Evolutionary conservation across 1,140 invertebrate species (phyloP), one percentile per base, ranked within the genome.

Genomic region (Saccostrea echinata): DNA sequence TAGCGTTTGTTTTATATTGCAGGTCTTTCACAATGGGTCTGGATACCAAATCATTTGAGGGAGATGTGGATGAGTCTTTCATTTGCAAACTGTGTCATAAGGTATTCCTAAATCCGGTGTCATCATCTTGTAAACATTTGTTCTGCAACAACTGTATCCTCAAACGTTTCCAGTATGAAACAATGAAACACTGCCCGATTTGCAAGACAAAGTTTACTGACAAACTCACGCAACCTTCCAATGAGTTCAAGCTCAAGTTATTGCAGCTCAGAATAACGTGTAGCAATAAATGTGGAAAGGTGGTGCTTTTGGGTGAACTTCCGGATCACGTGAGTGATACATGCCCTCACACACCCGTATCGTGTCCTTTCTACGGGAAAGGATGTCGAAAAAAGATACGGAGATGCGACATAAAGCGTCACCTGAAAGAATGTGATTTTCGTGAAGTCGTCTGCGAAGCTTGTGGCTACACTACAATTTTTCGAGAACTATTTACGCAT

Each of bases 361-460:
- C 84, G 16, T 93, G 92, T 88, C 88, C 90, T 1, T 88, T 92
- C 81, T 85, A 80, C 16, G n/a, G 27, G 0, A 89, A 89, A 82
- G 92, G 92, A n/a, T 93, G 92, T 43, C 81, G 86, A 76, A 91
- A 90, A 81, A 92, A 87, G 18, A 86, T 92, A 0, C 86, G 82
- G 21, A 84, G 92, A 18, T 87, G 84, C 76, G 91, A 92, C 53
- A 24, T 91, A 1, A 86, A 76, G 13, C 89, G 86, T 33, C 92
- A 93, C 76, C 30, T 86, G 24, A 89, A 91, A 13, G 91, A 92
- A 82, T 93, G 92, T 86, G 89, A 92, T 61, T 92, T 83, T 53
- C 80, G 92, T 13, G 53, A 64, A 8, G 92, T 93, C n/a, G 87
- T 90, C 27, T 93, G 92, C 84, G 92, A 93, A 83, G 92, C 91